A percentile compares a stretch with the other conserved stretches of the same genome.
Evolutionary conservation across 2,113 vertebrate genomes (phyloP).

Genomic region (Rhinolophus ferrumequinum): DNA sequence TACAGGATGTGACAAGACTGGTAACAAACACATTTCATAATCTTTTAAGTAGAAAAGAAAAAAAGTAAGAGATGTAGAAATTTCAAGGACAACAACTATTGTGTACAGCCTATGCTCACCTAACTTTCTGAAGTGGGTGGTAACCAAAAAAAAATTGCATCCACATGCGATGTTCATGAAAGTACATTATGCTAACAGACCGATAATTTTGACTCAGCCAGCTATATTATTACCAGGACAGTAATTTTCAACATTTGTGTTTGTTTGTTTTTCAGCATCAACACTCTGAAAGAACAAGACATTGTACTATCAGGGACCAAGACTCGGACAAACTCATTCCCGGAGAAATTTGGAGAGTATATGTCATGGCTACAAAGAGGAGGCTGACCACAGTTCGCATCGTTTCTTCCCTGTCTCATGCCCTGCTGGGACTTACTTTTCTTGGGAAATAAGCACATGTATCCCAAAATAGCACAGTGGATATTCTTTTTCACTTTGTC

Average conservation of each 20-base stretch:
- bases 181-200: not conserved
- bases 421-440: not conserved
- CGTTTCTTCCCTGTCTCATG: not conserved
- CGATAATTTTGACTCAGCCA: not conserved
- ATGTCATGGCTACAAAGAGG: not conserved
- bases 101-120: not conserved
- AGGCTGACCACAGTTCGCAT: not conserved
- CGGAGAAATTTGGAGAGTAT: accelerated
- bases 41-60: slow-evolving; percentile 31
- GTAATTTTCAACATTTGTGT: not conserved
- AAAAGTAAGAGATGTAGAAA: not conserved
- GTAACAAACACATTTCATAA: not conserved
- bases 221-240: not conserved
- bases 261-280: not conserved
- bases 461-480: not conserved
- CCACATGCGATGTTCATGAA: not conserved
- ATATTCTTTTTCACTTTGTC: not conserved
- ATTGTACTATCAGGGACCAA: not conserved
- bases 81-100: not conserved
- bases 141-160: not conserved
- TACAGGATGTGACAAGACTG: not conserved
- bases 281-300: not conserved
- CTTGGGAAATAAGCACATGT: not conserved
- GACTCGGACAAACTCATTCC: not conserved
- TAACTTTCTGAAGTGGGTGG: not conserved